A percentile compares a stretch with the other conserved stretches of the same genome.
These are phyloP conservation scores for Epinephelus awoara DNA, from an alignment of 2,797 vertebrate species.

Conservation along the genomic window DNA sequence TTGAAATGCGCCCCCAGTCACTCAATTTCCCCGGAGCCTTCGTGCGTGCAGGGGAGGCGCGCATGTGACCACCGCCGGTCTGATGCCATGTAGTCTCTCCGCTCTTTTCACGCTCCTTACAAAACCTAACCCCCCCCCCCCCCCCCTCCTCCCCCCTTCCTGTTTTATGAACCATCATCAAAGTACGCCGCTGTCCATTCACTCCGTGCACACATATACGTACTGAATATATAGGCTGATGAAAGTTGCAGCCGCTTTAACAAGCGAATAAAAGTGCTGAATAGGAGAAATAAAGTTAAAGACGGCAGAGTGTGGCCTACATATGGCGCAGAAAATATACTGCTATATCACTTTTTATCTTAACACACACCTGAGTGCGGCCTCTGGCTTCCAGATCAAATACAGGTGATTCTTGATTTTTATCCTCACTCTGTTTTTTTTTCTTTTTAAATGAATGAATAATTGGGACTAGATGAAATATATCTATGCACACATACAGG, in stretches of 20 bases:
- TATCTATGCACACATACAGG: not conserved
- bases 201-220: not conserved
- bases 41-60: constrained; percentile 81
- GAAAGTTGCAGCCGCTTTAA: constrained; percentile 28
- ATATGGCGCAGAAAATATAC: constrained; percentile 22
- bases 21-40: constrained; percentile 89
- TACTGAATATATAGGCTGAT: constrained; percentile 13
- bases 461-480: not conserved
- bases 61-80: constrained; percentile 83
- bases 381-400: constrained; percentile 2
- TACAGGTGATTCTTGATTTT: not conserved
- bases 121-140: constrained; percentile 3
- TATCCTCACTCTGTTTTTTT: not conserved
- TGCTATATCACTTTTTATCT: not conserved
- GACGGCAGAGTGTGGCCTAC: constrained; percentile 45
- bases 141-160: not conserved
- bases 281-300: constrained; percentile 52
- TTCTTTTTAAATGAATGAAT: constrained; percentile 2
- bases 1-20: constrained; percentile 90
- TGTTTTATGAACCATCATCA: constrained; percentile 30
- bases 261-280: constrained; percentile 68
- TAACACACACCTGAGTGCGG: constrained; percentile 30
- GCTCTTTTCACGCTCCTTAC: constrained; percentile 37
- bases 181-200: constrained; percentile 32
- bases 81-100: constrained; percentile 43